phyloP scores from a whole-genome alignment of 1,140 invertebrate genomes.

The Pomacea maculata region DNA sequence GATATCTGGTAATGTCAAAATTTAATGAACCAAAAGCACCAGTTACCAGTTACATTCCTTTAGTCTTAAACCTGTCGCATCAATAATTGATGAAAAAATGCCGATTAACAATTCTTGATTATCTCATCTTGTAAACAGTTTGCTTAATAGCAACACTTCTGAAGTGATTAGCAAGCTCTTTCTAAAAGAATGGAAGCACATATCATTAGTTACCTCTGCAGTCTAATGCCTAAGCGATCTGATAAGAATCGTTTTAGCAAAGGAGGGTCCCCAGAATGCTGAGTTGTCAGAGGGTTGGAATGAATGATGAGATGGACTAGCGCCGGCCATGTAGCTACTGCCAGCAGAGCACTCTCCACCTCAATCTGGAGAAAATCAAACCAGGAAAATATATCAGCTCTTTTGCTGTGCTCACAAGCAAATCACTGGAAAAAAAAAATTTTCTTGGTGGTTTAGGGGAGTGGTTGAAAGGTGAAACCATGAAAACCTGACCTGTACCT shows the following conservation, averaged over 20 bases:
- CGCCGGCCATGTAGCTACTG: conserved; percentile 64
- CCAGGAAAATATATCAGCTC: no score
- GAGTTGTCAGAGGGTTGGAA: conserved; percentile 61
- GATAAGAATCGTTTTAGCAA: conserved; percentile 58
- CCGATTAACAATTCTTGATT: no score
- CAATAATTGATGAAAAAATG: no score
- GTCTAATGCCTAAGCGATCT: conserved; percentile 58
- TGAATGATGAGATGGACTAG: conserved; percentile 61
- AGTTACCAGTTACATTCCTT: no score
- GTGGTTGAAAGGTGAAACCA: background rate
- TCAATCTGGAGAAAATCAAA: conserved; percentile 45
- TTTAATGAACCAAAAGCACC: no score
- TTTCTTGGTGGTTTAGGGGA: no score
- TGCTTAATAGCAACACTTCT: no score
- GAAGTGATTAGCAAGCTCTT: background rate
- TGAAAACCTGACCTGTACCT: background rate
- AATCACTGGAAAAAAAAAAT: no score
- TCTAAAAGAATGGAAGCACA: background rate
- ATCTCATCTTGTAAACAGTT: no score
- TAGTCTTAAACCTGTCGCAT: no score
- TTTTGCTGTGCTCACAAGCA: no score
- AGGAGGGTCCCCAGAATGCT: conserved; percentile 62
- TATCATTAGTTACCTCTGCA: conserved; percentile 42
- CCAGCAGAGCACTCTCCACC: conserved; percentile 60
- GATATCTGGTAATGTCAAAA: no score